A percentile compares a stretch with the other conserved stretches of the same genome.
Evolutionary conservation across 2,113 vertebrate genomes (phyloP).

Genomic region (Platysteira castanea): DNA sequence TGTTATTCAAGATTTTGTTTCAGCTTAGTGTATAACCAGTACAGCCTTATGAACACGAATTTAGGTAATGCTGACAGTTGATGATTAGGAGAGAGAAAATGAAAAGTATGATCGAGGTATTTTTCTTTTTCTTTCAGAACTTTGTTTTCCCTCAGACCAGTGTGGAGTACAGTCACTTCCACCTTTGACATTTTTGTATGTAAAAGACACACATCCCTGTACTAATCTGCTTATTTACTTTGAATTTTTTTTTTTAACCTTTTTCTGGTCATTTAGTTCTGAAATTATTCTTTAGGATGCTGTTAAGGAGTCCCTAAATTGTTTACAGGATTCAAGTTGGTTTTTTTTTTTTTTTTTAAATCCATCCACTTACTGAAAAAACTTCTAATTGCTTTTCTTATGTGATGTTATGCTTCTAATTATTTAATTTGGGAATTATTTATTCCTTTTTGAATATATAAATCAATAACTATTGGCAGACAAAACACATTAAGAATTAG

Average conservation of each 20-base stretch:
- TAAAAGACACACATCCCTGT: background rate
- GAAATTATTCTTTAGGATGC: background rate
- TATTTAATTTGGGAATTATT: background rate
- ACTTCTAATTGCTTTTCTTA: background rate
- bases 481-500: background rate
- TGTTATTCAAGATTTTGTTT: background rate
- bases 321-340: background rate
- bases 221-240: background rate
- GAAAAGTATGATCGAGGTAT: background rate
- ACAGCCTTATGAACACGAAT: background rate
- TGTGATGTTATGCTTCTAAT: background rate
- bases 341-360: background rate
- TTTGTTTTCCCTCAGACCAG: background rate
- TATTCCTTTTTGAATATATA: background rate
- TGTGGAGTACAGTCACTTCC: background rate
- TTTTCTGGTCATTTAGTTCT: background rate
- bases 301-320: background rate
- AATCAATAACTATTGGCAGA: background rate
- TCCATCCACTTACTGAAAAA: background rate
- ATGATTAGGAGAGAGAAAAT: background rate
- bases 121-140: background rate
- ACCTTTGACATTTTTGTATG: background rate
- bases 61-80: background rate
- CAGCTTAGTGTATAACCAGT: background rate
- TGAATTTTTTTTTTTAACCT: background rate